These are phyloP conservation scores for Unio delphinus DNA, from an alignment of 2,888 invertebrate species.

Conservation along the genomic window DNA sequence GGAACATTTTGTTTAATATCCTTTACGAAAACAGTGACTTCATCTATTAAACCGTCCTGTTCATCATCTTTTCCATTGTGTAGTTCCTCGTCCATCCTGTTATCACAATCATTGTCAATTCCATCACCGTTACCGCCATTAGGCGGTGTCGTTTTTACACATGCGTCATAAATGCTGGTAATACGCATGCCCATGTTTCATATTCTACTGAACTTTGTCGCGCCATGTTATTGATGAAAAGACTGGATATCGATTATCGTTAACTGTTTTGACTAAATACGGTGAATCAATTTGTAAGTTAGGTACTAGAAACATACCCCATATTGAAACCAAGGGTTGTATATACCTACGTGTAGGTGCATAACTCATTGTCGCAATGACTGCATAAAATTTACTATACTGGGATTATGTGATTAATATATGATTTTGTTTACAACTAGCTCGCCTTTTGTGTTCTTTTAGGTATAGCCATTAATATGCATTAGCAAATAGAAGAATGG, in stretches of 20 bases:
- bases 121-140: constrained; percentile 46
- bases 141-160: constrained; percentile 21
- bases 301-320: constrained; percentile 25
- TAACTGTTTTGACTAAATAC: constrained; percentile 12
- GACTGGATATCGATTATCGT: constrained; percentile 20
- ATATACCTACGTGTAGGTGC: too few relatives aligned
- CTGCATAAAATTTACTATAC: too few relatives aligned
- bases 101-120: constrained; percentile 55
- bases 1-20: constrained; percentile 3
- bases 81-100: constrained; percentile 41
- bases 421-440: too few relatives aligned
- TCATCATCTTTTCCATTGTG: constrained; percentile 40
- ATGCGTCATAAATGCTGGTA: constrained; percentile 39
- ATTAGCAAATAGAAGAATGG: too few relatives aligned
- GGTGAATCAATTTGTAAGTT: constrained; percentile 12
- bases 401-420: too few relatives aligned
- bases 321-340: constrained; percentile 22
- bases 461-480: too few relatives aligned
- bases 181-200: constrained; percentile 45
- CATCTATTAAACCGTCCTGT: constrained; percentile 35
- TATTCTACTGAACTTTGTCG: constrained; percentile 28
- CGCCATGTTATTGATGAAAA: constrained; percentile 14
- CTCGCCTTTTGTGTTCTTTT: too few relatives aligned
- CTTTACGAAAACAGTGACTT: constrained; percentile 33
- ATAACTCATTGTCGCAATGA: too few relatives aligned